Conservation (phyloP, 2,113 vertebrate species). For the Equus quagga region DNA sequence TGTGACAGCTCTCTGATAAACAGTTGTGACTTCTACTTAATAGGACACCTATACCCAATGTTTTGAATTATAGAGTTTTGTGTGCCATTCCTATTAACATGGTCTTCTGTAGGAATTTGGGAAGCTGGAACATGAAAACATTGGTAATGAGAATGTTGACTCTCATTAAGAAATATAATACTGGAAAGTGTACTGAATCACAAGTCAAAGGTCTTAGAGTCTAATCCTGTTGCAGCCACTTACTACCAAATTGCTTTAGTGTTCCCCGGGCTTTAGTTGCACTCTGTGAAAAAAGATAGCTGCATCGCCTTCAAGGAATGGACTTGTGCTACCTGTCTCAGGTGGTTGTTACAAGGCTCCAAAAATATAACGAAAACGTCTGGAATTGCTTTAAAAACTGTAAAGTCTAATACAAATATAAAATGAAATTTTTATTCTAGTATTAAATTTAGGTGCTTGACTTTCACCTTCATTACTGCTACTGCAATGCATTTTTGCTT, state of each 20-base stretch:
- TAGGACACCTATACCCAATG: neutral
- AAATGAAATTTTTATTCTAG: neutral
- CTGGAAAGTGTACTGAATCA: neutral
- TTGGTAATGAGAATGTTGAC: neutral
- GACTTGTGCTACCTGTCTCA: neutral
- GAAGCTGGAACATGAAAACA: neutral
- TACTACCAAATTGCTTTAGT: slow-evolving; percentile 19
- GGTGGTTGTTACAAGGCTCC: neutral
- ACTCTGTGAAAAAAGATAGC: neutral
- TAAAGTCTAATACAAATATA: neutral
- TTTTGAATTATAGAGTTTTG: neutral
- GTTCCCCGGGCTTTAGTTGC: neutral
- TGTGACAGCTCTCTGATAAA: neutral
- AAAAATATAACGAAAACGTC: neutral
- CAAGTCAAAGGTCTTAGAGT: neutral
- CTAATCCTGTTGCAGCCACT: neutral
- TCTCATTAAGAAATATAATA: neutral
- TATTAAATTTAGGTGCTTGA: slow-evolving; percentile 14
- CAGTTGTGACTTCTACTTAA: neutral
- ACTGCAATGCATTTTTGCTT: neutral
- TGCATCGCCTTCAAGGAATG: neutral
- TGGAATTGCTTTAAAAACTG: neutral
- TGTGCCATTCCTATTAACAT: neutral
- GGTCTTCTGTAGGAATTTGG: neutral
- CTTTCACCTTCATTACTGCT: slow-evolving; percentile 4